These are phyloP conservation scores for Cantharis rufa DNA, from an alignment of 2,888 invertebrate genomes.

Conservation along the genomic window DNA sequence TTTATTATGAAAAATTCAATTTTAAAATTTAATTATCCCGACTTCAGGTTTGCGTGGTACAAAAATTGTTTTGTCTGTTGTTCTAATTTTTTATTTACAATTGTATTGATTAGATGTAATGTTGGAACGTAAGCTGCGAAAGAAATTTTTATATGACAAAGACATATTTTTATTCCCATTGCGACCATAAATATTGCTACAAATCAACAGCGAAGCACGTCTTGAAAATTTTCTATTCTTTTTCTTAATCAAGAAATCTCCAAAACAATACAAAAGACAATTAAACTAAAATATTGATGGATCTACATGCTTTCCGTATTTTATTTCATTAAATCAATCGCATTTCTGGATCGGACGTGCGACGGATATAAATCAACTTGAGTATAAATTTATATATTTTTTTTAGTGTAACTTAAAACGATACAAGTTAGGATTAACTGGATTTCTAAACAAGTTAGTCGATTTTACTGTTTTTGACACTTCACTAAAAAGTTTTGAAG, in stretches of 20 bases:
- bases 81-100: not conserved
- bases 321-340: not conserved
- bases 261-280: not conserved
- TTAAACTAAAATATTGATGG: not conserved
- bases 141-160: not conserved
- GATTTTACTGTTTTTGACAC: not conserved
- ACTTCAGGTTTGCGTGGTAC: not conserved
- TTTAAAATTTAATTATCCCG: not conserved
- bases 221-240: not conserved
- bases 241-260: not conserved
- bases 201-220: not conserved
- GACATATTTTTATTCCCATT: not conserved
- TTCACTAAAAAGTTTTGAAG: not conserved
- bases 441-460: not conserved
- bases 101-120: not conserved
- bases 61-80: not conserved
- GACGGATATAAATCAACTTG: not conserved
- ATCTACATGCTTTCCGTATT: not conserved
- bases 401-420: not conserved
- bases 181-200: conserved; percentile 1
- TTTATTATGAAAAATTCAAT: not conserved
- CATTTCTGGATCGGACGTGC: not conserved
- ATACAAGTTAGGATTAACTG: not conserved
- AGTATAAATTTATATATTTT: not conserved
- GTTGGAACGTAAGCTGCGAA: not conserved